These are phyloP conservation scores for Melanchra persicariae DNA, from an alignment of 2,888 invertebrate species.

Conservation along the genomic window DNA sequence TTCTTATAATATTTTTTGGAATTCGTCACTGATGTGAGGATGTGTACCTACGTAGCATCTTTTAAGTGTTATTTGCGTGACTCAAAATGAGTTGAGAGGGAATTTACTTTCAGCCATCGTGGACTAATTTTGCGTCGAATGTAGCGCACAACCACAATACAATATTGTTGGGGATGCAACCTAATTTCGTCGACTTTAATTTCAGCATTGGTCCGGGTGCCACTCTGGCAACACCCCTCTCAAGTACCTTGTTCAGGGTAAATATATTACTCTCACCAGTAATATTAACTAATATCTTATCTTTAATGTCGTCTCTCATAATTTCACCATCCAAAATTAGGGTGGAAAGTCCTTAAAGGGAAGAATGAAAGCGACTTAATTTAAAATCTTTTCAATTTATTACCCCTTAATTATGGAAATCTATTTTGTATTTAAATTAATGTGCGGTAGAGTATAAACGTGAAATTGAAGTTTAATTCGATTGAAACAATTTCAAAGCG, in stretches of 20 bases:
- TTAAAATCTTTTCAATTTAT: slow-evolving; percentile 55
- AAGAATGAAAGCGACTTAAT: slow-evolving; percentile 14
- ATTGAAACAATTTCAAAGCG: slow-evolving; percentile 28
- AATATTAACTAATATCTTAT: slow-evolving; percentile 51
- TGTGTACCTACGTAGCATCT: background rate
- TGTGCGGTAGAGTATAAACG: slow-evolving; percentile 17
- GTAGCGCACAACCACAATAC: background rate
- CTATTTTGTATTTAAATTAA: slow-evolving; percentile 55
- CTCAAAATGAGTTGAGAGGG: background rate
- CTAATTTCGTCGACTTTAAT: slow-evolving; percentile 26
- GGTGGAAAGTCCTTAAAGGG: slow-evolving; percentile 18
- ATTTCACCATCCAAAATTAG: slow-evolving; percentile 35
- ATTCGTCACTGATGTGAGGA: too few species aligned
- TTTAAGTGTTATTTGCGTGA: slow-evolving; percentile 20
- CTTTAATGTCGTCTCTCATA: slow-evolving; percentile 37
- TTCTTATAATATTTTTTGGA: too few species aligned
- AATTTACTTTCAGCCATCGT: slow-evolving; percentile 4
- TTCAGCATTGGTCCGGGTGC: background rate
- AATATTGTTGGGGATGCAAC: slow-evolving; percentile 21
- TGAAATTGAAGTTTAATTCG: slow-evolving; percentile 34
- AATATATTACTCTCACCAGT: slow-evolving; percentile 9
- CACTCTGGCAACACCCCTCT: background rate
- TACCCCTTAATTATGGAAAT: slow-evolving; percentile 47
- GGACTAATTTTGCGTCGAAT: slow-evolving; percentile 23
- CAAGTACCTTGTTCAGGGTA: slow-evolving; percentile 10